Base-by-base conservation (phyloP, 2,113 vertebrate species). In the Oncorhynchus masou region DNA sequence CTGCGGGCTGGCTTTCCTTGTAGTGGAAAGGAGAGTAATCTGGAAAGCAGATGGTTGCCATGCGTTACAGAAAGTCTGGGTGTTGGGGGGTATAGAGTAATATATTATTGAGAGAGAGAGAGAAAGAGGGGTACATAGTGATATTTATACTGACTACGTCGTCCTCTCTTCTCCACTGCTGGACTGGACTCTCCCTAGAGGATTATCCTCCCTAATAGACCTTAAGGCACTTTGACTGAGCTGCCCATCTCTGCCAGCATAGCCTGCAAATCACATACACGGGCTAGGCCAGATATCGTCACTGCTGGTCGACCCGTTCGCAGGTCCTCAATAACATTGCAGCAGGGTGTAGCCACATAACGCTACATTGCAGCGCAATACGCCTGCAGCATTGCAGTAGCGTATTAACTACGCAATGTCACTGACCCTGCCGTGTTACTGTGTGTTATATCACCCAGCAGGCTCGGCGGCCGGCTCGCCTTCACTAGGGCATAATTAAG, bases 141-240 rank as follows among this genome's bases (percentile, higher is more conserved):
- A 81, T 83, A 74, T 87, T 84, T 71, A 20, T 49, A 2, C 49
- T n/a, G 68, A 82, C 78, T 81, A 6, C 19, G 27, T 48, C 29
- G 66, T 13, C 27, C 45, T 4, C 20, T 45, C 39, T 9, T 6
- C 34, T 39, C 34, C 34, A 75, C 85, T 39, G 24, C 76, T 76
- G 71, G 39, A 45, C 69, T 77, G 77, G 57, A 83, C 81, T 86
- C 75, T 83, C 85, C 71, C 77, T 87, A 34, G 71, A 84, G 87
- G 92, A 91, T 92, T 90, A 92, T 89, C 92, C 86, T 82, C 81
- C 73, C 80, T 91, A 92, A 91, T 91, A 91, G 88, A 90, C 87
- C 90, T 91, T 90, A 86, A 91, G 87, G 85, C 89, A 89, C 83
- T 91, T 92, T 79, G 88, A 88, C 79, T 88, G 83, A 91, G 85